Base-by-base conservation (phyloP, 2,888 invertebrate species). In the Gari tellinella region DNA sequence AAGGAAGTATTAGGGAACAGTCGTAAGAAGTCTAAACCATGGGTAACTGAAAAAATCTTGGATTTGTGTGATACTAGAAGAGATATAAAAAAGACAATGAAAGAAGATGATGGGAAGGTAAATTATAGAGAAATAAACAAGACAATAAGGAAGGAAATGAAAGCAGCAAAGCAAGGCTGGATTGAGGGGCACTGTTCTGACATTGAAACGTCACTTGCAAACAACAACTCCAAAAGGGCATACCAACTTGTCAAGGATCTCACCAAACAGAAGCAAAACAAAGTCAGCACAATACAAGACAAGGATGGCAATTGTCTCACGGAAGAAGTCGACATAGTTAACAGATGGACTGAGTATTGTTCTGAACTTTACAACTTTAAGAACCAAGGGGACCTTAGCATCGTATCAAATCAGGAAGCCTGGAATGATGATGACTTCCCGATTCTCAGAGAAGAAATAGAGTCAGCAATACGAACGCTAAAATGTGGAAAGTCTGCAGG, bases 291-390 rank as follows among this genome's bases (percentile, higher is more conserved):
- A 10, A 31, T 31, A 7, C 10, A 31, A 51, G 52, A 62, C 57
- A 62, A 61, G 38, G 12, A 10, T 14, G 31, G 31, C 31, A 10
- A 31, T 10, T 31, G 31, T 10, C 31, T 31, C 4, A 31, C 69
- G 40, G 60, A 69, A 38, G 49, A 51, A 5, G 8, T 49, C 1
- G 57, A 56, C 19, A 75, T 72, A 23, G 17, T 62, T 2, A 45
- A 57, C 25, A 45, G 72, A 31, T 66, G 62, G 66, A 61, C 57
- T 21, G 72, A 63, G 21, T 72, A 67, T 49, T 58, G 31, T 10
- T 31, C 31, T 7, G 31, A 31, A 31, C 5, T 31, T 7, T 31
- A 31, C 31, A 31, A 31, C 31, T 10, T 7, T 31, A 10, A 10
- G 31, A 51, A 1, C 1, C 26, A 53, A 4, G 31, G 31, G 10